phyloP scores from a whole-genome alignment of 2,888 invertebrate species.

The Orchesella flavescens region DNA sequence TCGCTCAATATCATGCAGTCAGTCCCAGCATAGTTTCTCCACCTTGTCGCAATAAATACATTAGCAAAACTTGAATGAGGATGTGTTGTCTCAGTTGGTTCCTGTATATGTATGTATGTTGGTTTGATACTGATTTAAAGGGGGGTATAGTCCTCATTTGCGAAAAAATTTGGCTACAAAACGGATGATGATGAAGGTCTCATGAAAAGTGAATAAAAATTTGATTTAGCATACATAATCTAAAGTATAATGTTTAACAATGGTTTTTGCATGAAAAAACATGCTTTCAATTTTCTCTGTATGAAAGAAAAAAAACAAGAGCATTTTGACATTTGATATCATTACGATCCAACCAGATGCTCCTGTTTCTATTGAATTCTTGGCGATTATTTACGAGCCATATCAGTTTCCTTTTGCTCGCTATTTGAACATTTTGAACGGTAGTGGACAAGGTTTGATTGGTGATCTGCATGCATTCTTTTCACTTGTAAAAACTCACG shows the following conservation, averaged over 20 bases:
- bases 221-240: neutral
- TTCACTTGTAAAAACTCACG: constrained; percentile 25
- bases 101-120: neutral
- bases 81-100: neutral
- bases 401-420: neutral
- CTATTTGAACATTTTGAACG: neutral
- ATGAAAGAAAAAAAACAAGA: neutral
- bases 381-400: neutral
- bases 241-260: no score
- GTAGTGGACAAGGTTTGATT: constrained; percentile 23
- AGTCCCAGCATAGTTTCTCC: neutral
- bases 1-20: no score
- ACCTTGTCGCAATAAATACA: neutral
- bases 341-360: no score
- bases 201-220: neutral
- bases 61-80: constrained; percentile 21
- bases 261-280: constrained; percentile 40
- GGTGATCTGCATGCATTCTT: constrained; percentile 38
- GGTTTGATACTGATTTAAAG: neutral
- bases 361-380: no score
- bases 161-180: constrained; percentile 6
- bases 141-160: neutral
- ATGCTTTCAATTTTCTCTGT: constrained; percentile 33
- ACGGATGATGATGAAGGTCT: neutral
- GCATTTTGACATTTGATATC: neutral